Evolutionary conservation across 1,140 invertebrate genomes (phyloP), one percentile per base, ranked within the genome.

Genomic region (Neuroterus valhalla): DNA sequence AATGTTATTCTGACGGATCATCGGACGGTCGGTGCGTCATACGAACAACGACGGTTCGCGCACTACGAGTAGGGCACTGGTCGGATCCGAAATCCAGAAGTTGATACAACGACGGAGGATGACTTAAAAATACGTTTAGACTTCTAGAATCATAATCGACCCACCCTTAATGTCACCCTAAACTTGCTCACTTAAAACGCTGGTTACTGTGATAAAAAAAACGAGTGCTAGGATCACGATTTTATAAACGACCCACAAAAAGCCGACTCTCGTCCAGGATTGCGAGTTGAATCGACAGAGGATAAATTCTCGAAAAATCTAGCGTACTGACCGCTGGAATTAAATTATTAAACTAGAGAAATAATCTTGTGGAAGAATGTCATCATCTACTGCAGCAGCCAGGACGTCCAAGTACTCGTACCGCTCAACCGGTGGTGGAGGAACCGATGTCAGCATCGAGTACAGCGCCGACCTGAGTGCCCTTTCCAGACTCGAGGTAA

Each of bases 401-500:
- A 96, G 95, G 91, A 93, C 94, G 82, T 96, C 95, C 87, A 97
- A 96, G 91, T 97, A 97, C 92, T 93, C 94, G 83, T 98, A 97
- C 92, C 94, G 95, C 88, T 95, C 94, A 84, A 93, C 92, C 83
- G 95, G 94, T 83, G 94, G 94, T 86, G 94, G 94, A 87, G 92
- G 91, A 82, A 95, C 96, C 88, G 96, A 98, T 91, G 95, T 98
- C 89, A 96, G 94, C 93, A 96, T 98, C 91, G 96, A 97, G 91
- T 97, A 97, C 92, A 94, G 94, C 89, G 93, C 96, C 91, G 96
- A 98, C 92, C 92, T 98, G 89, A 96, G 95, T 91, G 95, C 96
- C 89, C 93, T 98, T 89, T 94, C 96, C 90, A 95, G 96, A 89
- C 94, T 98, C 90, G 96, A 97, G 96, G 96, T 98, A 96, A 91